Base-by-base conservation (phyloP, 1,140 invertebrate species). In the Pogonognathellus flavescens region DNA sequence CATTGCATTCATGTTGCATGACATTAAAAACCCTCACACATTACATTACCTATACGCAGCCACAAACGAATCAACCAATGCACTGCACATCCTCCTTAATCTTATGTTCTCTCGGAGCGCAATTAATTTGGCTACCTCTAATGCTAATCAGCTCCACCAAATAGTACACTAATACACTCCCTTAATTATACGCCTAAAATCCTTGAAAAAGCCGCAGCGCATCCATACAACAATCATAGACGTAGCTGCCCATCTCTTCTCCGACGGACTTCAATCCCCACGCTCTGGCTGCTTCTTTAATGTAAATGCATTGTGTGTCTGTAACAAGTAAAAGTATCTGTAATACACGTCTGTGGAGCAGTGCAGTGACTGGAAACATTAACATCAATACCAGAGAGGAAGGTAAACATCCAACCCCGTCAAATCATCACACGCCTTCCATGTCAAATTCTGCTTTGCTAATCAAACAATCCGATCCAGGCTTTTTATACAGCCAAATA, bases 41-140 rank as follows among this genome's bases (percentile, higher is more conserved):
- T 6, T 6, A 41, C 31, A 41, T 6, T 3, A 41, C 31, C 31
- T 41, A n/a, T n/a, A 1, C 31, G 31, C 31, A 41, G 31, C 31
- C 31, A 41, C 31, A 41, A 41, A 41, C 31, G 31, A 41, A 41
- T 41, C 31, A 41, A 41, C 31, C 31, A 41, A 41, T 41, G 31
- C 31, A 41, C 31, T 41, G 31, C 31, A 41, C 31, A 41, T 41
- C 66, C 31, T 31, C 16, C 66, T 70, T 22, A 16, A 10, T 8
- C 53, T 53, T 52, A 25, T 41, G 31, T 53, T 49, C 81, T 72
- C 31, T 80, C 49, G 16, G 20, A 66, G 11, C 60, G 76, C 76
- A 87, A 85, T 87, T 87, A 85, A 87, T 87, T 83, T 83, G 18
- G 84, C 84, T 87, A 16, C 84, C 20, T 83, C 50, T 85, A 87